Evolutionary conservation across 1,140 invertebrate species (phyloP).

Genomic region (Pseudomyrmex pallidus): DNA sequence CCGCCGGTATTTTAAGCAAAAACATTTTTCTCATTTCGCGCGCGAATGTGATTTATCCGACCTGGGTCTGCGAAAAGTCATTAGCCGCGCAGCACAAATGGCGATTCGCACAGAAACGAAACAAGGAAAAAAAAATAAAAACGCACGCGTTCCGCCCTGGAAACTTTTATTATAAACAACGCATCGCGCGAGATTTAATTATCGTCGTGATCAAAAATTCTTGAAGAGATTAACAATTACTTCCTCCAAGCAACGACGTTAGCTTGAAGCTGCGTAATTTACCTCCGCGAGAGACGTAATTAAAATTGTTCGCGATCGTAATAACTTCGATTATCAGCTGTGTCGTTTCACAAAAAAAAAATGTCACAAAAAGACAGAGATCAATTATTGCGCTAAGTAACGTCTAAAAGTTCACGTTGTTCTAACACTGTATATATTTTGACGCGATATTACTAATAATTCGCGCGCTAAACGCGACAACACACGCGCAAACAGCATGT

Average conservation of each 20-base stretch:
- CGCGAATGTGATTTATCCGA: constrained; percentile 48
- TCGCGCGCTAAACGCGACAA: too few species aligned
- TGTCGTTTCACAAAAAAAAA: too few species aligned
- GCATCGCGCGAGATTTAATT: constrained; percentile 44
- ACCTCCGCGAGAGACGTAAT: constrained; percentile 6
- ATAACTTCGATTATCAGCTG: too few species aligned
- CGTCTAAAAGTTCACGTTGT: too few species aligned
- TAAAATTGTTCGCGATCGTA: constrained; percentile 27
- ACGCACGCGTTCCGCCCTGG: constrained; percentile 15
- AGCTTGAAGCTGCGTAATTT: constrained; percentile 14
- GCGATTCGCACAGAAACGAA: constrained; percentile 27
- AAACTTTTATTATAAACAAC: constrained; percentile 43
- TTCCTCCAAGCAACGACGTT: constrained; percentile 25
- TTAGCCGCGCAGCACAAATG: constrained; percentile 31
- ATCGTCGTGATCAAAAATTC: constrained; percentile 40
- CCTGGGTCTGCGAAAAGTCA: constrained; percentile 30
- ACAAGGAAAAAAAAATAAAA: neutral
- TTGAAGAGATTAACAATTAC: constrained; percentile 29
- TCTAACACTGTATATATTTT: too few species aligned
- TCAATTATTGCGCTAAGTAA: too few species aligned
- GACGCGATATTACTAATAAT: too few species aligned
- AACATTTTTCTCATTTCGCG: constrained; percentile 48
- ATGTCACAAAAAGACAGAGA: too few species aligned
- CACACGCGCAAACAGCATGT: too few species aligned
- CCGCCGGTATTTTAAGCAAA: constrained; percentile 20